Conservation (phyloP, 2,888 invertebrate genomes). For the Crepidodera aurea region DNA sequence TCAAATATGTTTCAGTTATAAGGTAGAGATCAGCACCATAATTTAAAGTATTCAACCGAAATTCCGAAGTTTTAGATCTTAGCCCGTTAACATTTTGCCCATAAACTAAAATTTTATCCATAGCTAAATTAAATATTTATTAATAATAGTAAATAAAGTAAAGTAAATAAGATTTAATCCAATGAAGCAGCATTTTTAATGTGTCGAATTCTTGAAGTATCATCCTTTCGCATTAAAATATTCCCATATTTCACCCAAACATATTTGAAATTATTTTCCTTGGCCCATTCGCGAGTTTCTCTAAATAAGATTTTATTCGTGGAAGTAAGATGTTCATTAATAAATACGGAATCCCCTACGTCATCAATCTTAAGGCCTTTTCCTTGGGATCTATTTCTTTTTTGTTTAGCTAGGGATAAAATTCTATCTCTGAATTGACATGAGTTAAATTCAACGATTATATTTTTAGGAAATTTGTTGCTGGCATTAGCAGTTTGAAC, state of each 20-base stretch:
- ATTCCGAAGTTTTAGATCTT: constrained; percentile 1
- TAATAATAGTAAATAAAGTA: no score
- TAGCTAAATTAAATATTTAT: background rate
- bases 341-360: background rate
- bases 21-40: no score
- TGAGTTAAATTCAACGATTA: no score
- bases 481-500: no score
- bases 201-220: background rate
- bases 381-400: background rate
- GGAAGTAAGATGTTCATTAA: constrained; percentile 6
- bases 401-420: no score
- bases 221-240: background rate
- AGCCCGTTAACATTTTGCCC: constrained; percentile 15
- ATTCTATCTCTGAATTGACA: no score
- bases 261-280: constrained; percentile 7
- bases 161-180: no score
- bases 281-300: constrained; percentile 1
- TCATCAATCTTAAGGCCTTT: no score
- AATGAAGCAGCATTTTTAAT: no score
- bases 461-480: no score
- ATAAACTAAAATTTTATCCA: constrained; percentile 14
- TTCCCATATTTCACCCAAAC: constrained; percentile 10
- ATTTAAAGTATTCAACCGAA: background rate
- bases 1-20: no score
- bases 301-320: constrained; percentile 4